Conservation (phyloP, 2,888 invertebrate genomes). For the Xanthia togata region DNA sequence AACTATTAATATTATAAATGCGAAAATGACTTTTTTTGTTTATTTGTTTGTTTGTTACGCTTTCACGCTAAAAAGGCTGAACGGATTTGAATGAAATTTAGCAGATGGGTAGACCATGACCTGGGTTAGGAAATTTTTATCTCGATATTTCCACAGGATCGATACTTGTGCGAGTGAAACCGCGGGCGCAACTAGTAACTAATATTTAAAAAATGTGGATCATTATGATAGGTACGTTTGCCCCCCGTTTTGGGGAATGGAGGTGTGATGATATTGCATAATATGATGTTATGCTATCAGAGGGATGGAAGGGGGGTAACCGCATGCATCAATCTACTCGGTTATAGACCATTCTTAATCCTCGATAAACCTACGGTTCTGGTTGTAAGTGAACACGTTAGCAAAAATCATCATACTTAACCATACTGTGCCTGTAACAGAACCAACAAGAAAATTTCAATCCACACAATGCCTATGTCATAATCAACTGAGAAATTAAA, state of each 20-base stretch:
- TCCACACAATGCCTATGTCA: constrained; percentile 54
- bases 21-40: too few species aligned
- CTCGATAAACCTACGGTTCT: not conserved
- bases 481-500: constrained; percentile 40
- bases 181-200: too few species aligned
- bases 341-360: not conserved
- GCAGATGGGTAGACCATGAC: too few species aligned
- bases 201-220: not conserved
- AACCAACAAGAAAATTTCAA: not conserved
- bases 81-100: too few species aligned
- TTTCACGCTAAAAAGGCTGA: too few species aligned
- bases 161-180: too few species aligned
- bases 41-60: too few species aligned
- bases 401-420: not conserved
- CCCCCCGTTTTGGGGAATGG: not conserved
- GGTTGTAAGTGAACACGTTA: not conserved
- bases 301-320: not conserved
- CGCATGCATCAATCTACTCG: not conserved
- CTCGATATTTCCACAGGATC: too few species aligned
- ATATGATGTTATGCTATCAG: not conserved
- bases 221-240: not conserved
- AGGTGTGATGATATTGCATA: not conserved
- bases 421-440: not conserved
- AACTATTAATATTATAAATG: too few species aligned
- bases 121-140: too few species aligned